Evolutionary conservation across 2,113 vertebrate genomes (phyloP).

Genomic region (Crotalus horridus): DNA sequence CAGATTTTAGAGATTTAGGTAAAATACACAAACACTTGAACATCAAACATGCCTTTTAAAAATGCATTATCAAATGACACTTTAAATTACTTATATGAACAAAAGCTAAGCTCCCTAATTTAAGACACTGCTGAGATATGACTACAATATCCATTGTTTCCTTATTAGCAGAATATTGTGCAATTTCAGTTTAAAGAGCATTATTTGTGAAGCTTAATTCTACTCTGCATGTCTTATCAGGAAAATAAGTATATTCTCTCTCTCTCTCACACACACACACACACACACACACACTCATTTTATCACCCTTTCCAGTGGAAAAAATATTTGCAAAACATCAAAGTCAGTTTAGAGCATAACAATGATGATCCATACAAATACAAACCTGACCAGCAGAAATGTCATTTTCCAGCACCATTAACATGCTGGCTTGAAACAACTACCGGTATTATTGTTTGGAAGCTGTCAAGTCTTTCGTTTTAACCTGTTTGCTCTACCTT

Average conservation of each 20-base stretch:
- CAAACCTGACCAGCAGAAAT: not conserved
- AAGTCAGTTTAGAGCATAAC: not conserved
- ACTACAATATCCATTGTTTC: not conserved
- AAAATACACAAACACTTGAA: not conserved
- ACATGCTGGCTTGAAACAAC: not conserved
- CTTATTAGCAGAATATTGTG: not conserved
- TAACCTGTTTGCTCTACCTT: not conserved
- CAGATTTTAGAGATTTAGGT: not conserved
- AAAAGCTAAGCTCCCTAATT: not conserved
- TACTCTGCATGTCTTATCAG: not conserved
- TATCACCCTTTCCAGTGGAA: not conserved
- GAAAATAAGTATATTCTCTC: not conserved
- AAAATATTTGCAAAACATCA: not conserved
- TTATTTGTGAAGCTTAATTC: not conserved
- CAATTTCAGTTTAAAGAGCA: not conserved
- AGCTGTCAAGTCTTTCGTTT: not conserved
- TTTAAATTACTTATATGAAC: not conserved
- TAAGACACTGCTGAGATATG: not conserved
- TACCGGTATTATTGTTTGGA: not conserved
- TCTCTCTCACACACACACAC: not conserved
- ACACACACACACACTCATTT: not conserved
- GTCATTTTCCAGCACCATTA: not conserved
- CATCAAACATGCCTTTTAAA: not conserved
- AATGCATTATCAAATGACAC: not conserved
- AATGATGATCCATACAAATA: not conserved